Evolutionary conservation across 2,888 invertebrate genomes (phyloP), one percentile per base, ranked within the genome.

Genomic region (Diarsia rubi): DNA sequence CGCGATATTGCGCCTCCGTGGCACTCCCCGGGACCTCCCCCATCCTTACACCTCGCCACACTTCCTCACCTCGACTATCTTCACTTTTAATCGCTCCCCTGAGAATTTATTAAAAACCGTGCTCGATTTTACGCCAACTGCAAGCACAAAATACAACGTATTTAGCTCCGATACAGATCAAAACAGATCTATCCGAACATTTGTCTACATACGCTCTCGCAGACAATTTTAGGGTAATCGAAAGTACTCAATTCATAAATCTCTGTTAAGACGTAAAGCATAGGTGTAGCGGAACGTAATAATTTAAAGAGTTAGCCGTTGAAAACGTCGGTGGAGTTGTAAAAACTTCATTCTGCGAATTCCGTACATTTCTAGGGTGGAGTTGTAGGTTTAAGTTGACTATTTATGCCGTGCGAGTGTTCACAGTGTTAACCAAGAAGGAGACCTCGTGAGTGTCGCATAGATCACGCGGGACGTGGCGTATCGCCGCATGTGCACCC

Each of bases 401-500:
- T 95, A 96, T 95, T 95, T 95, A 95, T 95, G 91, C 91, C 89
- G 91, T 91, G 93, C 86, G 91, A 93, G 93, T 92, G 92, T 93
- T 92, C 90, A 88, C 90, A 90, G 90, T 92, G 93, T 88, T 93
- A 93, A 92, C 93, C 92, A 94, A 94, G 95, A 91, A 93, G 93
- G 91, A 92, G 92, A 91, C 90, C 92, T 92, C 89, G 91, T 90
- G 91, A 93, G 93, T 93, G 93, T 91, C 92, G 88, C 94, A 94
- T 95, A 93, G 91, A 95, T 96, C 95, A 95, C 91, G 87, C 80
- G 84, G 90, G 91, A 93, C 94, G 93, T 94, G 94, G 94, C 93
- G 92, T 95, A 94, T 94, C 94, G 88, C 88, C 89, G 92, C 93
- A 93, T 93, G 92, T 93, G 93, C 92, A 90, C 86, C 72, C 60